phyloP scores from a whole-genome alignment of 2,888 invertebrate species.

The Unio pictorum region DNA sequence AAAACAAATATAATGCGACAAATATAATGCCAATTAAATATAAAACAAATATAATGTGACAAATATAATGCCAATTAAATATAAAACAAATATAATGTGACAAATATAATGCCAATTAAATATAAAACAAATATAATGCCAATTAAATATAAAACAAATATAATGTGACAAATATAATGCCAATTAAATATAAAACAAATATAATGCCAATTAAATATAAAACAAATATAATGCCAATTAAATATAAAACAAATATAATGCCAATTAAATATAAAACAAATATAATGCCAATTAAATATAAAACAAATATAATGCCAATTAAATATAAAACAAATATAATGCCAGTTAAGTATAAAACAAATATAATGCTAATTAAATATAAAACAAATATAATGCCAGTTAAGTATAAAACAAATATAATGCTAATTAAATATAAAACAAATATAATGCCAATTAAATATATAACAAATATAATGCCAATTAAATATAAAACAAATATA shows the following conservation, averaged over 20 bases:
- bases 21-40: not conserved
- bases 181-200: too few relatives aligned
- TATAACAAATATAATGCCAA: not conserved
- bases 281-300: not conserved
- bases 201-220: not conserved
- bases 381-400: not conserved
- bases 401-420: not conserved
- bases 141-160: not conserved
- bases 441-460: not conserved
- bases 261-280: too few relatives aligned
- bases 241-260: not conserved
- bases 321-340: not conserved
- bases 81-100: not conserved
- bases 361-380: not conserved
- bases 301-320: not conserved
- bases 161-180: not conserved
- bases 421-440: too few relatives aligned
- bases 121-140: too few relatives aligned
- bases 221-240: not conserved
- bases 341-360: too few relatives aligned
- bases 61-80: not conserved
- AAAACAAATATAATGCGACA: not conserved
- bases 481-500: not conserved
- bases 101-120: not conserved
- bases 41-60: too few relatives aligned